Evolutionary conservation across 1,140 invertebrate species (phyloP).

Genomic region (Tetragonula clypearis): DNA sequence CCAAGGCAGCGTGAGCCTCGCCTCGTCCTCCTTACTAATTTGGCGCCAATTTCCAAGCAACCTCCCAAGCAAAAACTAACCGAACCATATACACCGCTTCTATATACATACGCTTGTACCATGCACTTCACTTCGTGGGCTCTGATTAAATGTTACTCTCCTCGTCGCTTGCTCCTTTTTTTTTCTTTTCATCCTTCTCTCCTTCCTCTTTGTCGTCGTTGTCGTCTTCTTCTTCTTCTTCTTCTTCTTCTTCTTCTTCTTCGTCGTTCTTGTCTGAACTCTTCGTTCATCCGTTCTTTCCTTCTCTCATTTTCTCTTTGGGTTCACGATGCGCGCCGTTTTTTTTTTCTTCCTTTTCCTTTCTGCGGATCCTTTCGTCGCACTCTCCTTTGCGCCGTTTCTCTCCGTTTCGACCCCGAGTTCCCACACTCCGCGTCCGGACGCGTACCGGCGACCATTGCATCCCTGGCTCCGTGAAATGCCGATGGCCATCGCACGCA

Average conservation of each 20-base stretch:
- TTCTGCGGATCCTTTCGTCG: slow-evolving; percentile 22
- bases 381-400: slow-evolving; percentile 30
- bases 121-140: slow-evolving; percentile 67
- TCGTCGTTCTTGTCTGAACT: slow-evolving; percentile 16
- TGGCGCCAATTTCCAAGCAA: slow-evolving; percentile 82
- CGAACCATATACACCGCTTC: slow-evolving; percentile 79
- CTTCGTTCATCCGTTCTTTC: slow-evolving; percentile 36
- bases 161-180: slow-evolving; percentile 62
- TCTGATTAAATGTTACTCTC: slow-evolving; percentile 82
- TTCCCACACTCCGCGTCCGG: slow-evolving; percentile 64
- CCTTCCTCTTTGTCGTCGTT: slow-evolving; percentile 28
- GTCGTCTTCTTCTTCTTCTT: slow-evolving; percentile 12
- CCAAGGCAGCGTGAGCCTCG: slow-evolving; percentile 76
- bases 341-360: slow-evolving; percentile 60
- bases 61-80: slow-evolving; percentile 82
- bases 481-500: slow-evolving; percentile 39
- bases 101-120: slow-evolving; percentile 60
- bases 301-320: slow-evolving; percentile 33
- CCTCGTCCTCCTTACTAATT: slow-evolving; percentile 82
- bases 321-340: slow-evolving; percentile 17
- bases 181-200: not conserved
- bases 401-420: slow-evolving; percentile 48
- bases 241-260: not conserved
- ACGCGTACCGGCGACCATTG: slow-evolving; percentile 45
- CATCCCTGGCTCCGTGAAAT: not conserved